These are phyloP conservation scores for Meghimatium bilineatum DNA, from an alignment of 2,888 invertebrate species.

Conservation along the genomic window DNA sequence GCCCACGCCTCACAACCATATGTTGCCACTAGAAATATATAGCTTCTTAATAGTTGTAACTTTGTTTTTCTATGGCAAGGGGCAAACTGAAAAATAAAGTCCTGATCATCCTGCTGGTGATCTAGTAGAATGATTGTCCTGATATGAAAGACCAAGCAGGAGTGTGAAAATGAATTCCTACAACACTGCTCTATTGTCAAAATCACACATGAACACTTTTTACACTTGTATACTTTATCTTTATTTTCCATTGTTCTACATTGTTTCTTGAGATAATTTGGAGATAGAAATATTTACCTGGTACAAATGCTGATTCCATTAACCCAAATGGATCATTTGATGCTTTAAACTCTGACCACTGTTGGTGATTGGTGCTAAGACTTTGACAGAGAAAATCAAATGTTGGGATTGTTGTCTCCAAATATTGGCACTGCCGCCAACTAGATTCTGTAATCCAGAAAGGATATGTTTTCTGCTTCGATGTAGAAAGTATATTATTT, in stretches of 20 bases:
- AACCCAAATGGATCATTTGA: constrained; percentile 65
- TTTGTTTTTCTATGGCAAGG: neutral
- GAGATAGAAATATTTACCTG: constrained; percentile 19
- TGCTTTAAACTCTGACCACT: constrained; percentile 69
- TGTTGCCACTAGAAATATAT: too few species aligned
- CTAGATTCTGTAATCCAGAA: constrained; percentile 68
- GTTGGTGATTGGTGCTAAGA: constrained; percentile 63
- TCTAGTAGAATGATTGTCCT: too few species aligned
- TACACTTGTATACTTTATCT: too few species aligned
- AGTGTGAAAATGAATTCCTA: too few species aligned
- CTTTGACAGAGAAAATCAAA: constrained; percentile 69
- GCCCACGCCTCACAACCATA: too few species aligned
- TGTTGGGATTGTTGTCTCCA: constrained; percentile 67
- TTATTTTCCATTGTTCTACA: neutral
- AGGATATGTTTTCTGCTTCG: constrained; percentile 59
- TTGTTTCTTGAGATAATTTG: neutral
- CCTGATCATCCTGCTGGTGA: too few species aligned
- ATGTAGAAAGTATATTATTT: constrained; percentile 53
- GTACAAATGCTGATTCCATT: constrained; percentile 55
- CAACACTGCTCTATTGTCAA: too few species aligned
- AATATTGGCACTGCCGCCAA: constrained; percentile 73
- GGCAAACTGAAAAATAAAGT: too few species aligned
- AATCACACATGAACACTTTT: too few species aligned
- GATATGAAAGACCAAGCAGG: too few species aligned
- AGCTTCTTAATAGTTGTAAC: too few species aligned